Evolutionary conservation across 1,140 invertebrate genomes (phyloP), one percentile per base, ranked within the genome.

Genomic region (Drosophila lowei): DNA sequence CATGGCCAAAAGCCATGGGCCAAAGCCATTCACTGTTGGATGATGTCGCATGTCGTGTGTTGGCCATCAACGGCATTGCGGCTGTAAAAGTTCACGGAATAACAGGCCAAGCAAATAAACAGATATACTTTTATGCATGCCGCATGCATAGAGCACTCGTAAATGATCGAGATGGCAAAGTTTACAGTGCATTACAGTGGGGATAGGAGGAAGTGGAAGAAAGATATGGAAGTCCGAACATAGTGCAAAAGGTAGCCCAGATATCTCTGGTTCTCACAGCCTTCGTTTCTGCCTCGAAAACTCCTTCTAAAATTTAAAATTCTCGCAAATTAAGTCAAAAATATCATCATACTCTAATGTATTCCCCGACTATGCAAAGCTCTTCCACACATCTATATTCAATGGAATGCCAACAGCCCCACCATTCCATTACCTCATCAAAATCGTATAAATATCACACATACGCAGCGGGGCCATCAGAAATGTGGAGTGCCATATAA

Each of bases 361-460:
- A 18, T 58, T 16, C 15, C 5, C 46, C 50, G 21, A 21, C 23
- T 52, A 9, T 4, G 16, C 7, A 23, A 23, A 50, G 50, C 15
- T 30, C 11, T 16, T 5, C 7, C 15, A 18, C 11, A 9, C 7
- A 43, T 13, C 7, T 50, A 62, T 44, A 11, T 38, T 13, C 34
- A 38, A 38, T 5, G 34, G 34, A 38, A 38, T 38, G 34, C 34
- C 34, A 38, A 4, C 9, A 4, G 28, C 9, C 18, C 23, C 30
- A 41, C 1, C 34, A 55, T 49, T 30, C 52, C 50, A 34, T 16
- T 25, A 41, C 49, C 43, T 79, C 34, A 76, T 80, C 25, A 55
- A 72, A 76, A 58, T 63, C 76, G 53, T 68, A 79, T 85, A 79
- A 84, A 84, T 85, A 84, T 79, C 43, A 66, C 57, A 57, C 50